A percentile compares a stretch with the other conserved stretches of the same genome.
These are phyloP conservation scores for Nymphalis urticae DNA, from an alignment of 2,888 invertebrate genomes.

Conservation along the genomic window DNA sequence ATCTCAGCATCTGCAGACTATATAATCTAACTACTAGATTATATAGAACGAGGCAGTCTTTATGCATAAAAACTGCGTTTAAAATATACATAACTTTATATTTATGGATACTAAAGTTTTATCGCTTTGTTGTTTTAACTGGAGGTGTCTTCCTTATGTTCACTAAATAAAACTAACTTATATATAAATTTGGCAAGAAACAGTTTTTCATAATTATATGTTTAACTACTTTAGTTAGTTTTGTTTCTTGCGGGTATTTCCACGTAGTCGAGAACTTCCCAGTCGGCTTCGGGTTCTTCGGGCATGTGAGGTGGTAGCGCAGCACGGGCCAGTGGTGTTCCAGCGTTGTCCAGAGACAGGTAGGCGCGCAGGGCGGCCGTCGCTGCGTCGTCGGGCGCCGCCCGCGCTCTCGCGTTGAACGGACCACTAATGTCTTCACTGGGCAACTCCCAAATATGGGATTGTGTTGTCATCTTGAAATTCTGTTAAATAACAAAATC, in stretches of 20 bases:
- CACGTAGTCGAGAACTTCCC: constrained; percentile 86
- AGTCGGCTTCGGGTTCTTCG: constrained; percentile 80
- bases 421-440: constrained; percentile 82
- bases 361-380: constrained; percentile 81
- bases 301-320: constrained; percentile 76
- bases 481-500: constrained; percentile 58
- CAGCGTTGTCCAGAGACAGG: constrained; percentile 82
- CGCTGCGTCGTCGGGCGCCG: constrained; percentile 67
- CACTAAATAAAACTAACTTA: not conserved
- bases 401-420: constrained; percentile 82
- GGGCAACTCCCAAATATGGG: constrained; percentile 73
- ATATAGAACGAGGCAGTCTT: no score
- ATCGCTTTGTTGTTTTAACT: not conserved
- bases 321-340: constrained; percentile 82
- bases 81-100: not conserved
- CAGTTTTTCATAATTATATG: not conserved
- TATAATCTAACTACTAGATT: no score
- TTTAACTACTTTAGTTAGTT: constrained; percentile 17
- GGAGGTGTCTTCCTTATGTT: not conserved
- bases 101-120: not conserved
- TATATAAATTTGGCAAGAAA: constrained; percentile 11
- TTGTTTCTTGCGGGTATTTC: constrained; percentile 67
- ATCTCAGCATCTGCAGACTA: no score
- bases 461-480: constrained; percentile 82
- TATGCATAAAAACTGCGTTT: not conserved